These are phyloP conservation scores for Hippoglossus stenolepis DNA, from an alignment of 2,113 vertebrate species.

Conservation along the genomic window DNA sequence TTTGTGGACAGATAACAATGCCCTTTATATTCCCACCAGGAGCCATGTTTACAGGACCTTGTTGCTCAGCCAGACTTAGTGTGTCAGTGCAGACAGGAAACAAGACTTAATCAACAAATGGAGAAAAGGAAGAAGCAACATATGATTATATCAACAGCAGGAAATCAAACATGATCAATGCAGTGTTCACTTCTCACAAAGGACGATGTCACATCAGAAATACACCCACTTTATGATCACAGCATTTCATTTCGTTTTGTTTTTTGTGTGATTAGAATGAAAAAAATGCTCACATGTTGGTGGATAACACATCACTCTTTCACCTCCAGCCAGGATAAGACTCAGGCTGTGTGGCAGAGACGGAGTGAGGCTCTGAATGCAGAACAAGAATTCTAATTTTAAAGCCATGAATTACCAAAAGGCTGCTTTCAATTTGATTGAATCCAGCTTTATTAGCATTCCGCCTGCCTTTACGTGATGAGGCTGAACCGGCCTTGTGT, in stretches of 20 bases:
- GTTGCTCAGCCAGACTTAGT: slow-evolving; percentile 28
- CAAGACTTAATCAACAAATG: slow-evolving; percentile 30
- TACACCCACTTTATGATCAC: neutral
- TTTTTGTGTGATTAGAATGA: slow-evolving; percentile 9
- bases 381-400: slow-evolving; percentile 76
- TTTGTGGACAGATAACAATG: slow-evolving; percentile 17
- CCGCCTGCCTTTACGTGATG: slow-evolving; percentile 65
- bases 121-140: neutral
- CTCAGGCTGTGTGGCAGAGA: slow-evolving; percentile 46
- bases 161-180: slow-evolving; percentile 14
- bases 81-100: slow-evolving; percentile 34
- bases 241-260: slow-evolving; percentile 7
- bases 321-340: slow-evolving; percentile 45
- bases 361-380: slow-evolving; percentile 61
- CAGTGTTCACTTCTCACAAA: neutral
- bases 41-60: slow-evolving; percentile 31
- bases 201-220: neutral
- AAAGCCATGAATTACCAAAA: slow-evolving; percentile 79
- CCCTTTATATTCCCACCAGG: neutral
- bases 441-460: slow-evolving; percentile 80
- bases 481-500: slow-evolving; percentile 73
- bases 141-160: neutral
- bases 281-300: slow-evolving; percentile 8
- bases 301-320: slow-evolving; percentile 54
- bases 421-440: slow-evolving; percentile 79